Evolutionary conservation across 64 coral and sea anemone genomes (phyloP), one percentile per base, ranked within the genome.

Genomic region (Orbicella faveolata): DNA sequence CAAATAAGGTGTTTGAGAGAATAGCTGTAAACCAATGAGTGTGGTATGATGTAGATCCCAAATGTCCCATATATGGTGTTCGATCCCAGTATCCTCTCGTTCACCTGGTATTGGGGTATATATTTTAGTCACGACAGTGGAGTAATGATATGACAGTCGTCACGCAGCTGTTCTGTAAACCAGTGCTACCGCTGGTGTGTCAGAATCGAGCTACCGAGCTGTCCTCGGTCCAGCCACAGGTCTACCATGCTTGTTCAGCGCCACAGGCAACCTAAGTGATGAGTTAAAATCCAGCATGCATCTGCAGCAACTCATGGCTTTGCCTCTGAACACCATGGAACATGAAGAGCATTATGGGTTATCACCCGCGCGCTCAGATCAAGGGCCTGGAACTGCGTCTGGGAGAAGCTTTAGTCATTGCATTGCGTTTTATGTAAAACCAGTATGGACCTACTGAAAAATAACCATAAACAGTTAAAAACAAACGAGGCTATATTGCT

Each of bases 281-380:
- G 75, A 76, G 15, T 76, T 76, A 18, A 44, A 20, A 36, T 19
- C 39, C 75, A 41, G 15, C 72, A 10, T 74, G n/a, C 12, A 74
- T 37, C 44, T 48, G 2, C 14, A 3, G 55, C 55, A 59, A 59
- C n/a, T 70, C 67, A n/a, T 23, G 30, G 67, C n/a, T 11, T 70
- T 23, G 67, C 25, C n/a, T 70, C 67, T 30, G 7, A 59, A 30
- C 51, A 59, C 21, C 51, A 79, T 79, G 77, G 52, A 57, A 23
- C 57, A 79, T 79, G 77, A 79, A 79, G 77, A 79, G 77, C 77
- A 57, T 79, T 57, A 14, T 79, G 48, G n/a, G 52, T 55, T 33
- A 30, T 30, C 21, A 13, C 25, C 52, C 26, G 77, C 30, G 30
- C 30, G 30, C 77, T 79, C 77, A 7, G 77, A 79, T 79, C 52